phyloP scores from a whole-genome alignment of 2,888 invertebrate species.

The Drosophila crucigera region DNA sequence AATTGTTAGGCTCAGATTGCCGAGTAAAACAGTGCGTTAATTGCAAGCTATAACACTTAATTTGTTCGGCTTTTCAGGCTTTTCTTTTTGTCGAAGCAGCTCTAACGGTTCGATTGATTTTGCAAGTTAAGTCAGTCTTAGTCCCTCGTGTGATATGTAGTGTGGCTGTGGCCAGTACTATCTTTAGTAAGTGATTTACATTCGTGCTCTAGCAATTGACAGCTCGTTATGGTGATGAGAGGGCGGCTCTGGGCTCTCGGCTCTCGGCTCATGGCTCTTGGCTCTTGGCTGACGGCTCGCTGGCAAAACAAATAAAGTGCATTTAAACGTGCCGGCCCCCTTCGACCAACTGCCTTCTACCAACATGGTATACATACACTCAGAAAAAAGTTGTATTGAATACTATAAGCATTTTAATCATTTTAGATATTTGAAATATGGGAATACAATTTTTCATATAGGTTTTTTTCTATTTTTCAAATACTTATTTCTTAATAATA shows the following conservation, averaged over 20 bases:
- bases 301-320: slow-evolving; percentile 69
- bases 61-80: neutral
- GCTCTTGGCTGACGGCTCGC: slow-evolving; percentile 23
- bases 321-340: slow-evolving; percentile 56
- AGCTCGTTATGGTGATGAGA: slow-evolving; percentile 59
- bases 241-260: slow-evolving; percentile 39
- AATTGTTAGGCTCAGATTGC: neutral
- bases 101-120: slow-evolving; percentile 7
- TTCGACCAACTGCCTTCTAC: slow-evolving; percentile 7
- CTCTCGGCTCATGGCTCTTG: slow-evolving; percentile 14
- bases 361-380: slow-evolving; percentile 6
- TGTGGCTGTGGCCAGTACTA: slow-evolving; percentile 11
- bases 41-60: neutral
- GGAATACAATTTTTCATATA: accelerated
- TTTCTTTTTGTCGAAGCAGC: neutral
- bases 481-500: neutral
- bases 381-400: neutral
- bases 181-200: slow-evolving; percentile 59
- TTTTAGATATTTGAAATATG: no score
- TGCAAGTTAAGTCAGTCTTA: slow-evolving; percentile 1
- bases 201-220: slow-evolving; percentile 59
- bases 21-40: neutral
- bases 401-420: no score
- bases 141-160: slow-evolving; percentile 6
- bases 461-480: neutral